Base-by-base conservation (phyloP, 64 coral and sea anemone species). In the Montipora cactus region DNA sequence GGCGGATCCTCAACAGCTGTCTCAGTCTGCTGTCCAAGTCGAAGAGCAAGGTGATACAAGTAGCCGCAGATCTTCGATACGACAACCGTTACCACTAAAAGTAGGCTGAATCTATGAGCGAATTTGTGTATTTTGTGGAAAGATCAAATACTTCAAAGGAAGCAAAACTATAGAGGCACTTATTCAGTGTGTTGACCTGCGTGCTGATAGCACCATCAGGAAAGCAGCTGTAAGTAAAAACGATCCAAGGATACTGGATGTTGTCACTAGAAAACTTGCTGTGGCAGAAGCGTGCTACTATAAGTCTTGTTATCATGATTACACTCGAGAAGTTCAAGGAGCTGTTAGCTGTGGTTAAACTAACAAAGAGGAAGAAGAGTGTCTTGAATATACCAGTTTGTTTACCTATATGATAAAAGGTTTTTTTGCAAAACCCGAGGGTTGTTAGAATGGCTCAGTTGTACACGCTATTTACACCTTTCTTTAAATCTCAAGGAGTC, bases 201-300 rank as follows among this genome's bases (percentile, higher is more conserved):
- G 68, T 66, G 69, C 22, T 18, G 49, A 94, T 79, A 57, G 61
- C n/a, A 89, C 44, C 2, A 83, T 84, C 68, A 4, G 62, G 81
- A 94, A 5, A 10, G 80, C 77, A 8, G 85, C 92, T 23, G 80
- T 66, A 44, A 57, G 74, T 6, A 93, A 79, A 57, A 92, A 74
- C 53, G 74, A 94, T 83, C 5, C 3, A 6, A 89, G 81, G 11
- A 95, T 95, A 9, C n/a, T 95, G 58, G 74, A 75, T 74, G 69
- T 90, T 44, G 87, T 95, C 21, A 67, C 70, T 44, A 49, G 88
- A 20, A 72, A 95, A 6, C 44, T 91, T 67, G 80, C 87, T 8
- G 88, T 88, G 5, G 88, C 88, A 45, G 93, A 95, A 74, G 93
- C 52, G 5, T 91, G 75, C 66, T 95, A 95, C 77, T 88, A 87